These are phyloP conservation scores for Sympetrum striolatum DNA, from an alignment of 2,888 invertebrate species.

Conservation along the genomic window DNA sequence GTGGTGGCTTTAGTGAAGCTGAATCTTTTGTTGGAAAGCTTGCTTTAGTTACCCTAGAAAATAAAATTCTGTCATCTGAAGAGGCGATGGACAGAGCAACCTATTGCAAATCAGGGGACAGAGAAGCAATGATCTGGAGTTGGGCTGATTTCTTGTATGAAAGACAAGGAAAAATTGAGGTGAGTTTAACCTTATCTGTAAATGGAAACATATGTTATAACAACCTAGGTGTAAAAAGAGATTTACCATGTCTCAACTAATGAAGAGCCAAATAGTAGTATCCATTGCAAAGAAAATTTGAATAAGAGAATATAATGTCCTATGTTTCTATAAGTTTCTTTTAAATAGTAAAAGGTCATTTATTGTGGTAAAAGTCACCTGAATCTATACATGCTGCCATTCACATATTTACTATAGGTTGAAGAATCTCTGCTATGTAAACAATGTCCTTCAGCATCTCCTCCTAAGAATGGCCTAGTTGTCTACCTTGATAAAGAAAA, in stretches of 20 bases:
- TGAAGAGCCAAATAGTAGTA: no score
- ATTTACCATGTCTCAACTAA: neutral
- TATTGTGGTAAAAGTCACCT: no score
- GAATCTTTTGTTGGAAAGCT: conserved; percentile 73
- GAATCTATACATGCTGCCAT: no score
- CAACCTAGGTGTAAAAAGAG: neutral
- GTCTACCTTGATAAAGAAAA: neutral
- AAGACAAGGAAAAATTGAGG: conserved; percentile 12
- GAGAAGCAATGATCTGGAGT: neutral
- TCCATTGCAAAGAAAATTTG: no score
- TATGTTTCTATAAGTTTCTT: no score
- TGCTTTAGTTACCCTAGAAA: conserved; percentile 49
- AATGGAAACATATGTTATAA: neutral
- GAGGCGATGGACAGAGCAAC: neutral
- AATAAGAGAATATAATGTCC: no score
- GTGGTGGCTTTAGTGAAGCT: conserved; percentile 69
- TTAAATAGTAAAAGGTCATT: no score
- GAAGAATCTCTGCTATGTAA: conserved; percentile 1
- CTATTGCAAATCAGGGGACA: neutral
- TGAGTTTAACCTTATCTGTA: neutral
- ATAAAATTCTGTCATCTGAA: neutral
- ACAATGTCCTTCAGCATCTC: neutral
- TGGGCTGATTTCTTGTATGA: conserved; percentile 27
- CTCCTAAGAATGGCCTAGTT: conserved; percentile 27
- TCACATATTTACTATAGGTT: neutral